phyloP scores from a whole-genome alignment of 1,140 invertebrate genomes.

The Hestina assimilis region DNA sequence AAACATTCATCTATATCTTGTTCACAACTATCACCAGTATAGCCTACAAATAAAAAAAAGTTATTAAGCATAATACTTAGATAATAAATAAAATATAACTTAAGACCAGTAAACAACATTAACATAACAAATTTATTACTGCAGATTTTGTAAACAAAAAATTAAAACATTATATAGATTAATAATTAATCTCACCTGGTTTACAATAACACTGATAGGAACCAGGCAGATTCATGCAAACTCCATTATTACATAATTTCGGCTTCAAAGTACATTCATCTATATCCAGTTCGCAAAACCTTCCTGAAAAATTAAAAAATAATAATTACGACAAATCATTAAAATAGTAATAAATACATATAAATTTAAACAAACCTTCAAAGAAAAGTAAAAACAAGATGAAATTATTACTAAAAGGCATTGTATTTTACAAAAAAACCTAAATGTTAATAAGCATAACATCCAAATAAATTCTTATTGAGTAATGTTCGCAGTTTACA shows the following conservation, averaged over 20 bases:
- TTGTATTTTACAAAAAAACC: neutral
- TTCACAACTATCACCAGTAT: conserved; percentile 89
- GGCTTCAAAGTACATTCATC: conserved; percentile 86
- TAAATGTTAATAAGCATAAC: neutral
- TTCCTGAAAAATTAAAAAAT: conserved; percentile 74
- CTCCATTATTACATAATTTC: conserved; percentile 88
- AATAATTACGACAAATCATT: neutral
- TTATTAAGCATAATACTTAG: conserved; percentile 5
- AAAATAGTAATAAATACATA: neutral
- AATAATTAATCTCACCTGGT: conserved; percentile 71
- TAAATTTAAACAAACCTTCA: conserved; percentile 12
- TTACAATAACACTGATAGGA: conserved; percentile 92
- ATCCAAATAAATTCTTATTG: neutral
- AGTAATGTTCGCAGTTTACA: conserved; percentile 37
- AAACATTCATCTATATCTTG: conserved; percentile 93
- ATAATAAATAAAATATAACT: conserved; percentile 3
- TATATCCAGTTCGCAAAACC: conserved; percentile 85
- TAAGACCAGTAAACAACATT: too few species aligned
- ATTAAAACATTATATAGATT: neutral
- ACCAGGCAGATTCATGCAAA: conserved; percentile 88
- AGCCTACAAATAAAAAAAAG: conserved; percentile 76
- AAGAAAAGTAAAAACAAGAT: conserved; percentile 10
- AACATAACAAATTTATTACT: too few species aligned
- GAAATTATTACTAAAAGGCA: neutral
- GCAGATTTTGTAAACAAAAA: too few species aligned